Percentiles rank a stretch among this genome's conserved stretches.
Conservation (phyloP, 2,113 vertebrate species). For the Rhinopomastus cyanomelas region DNA sequence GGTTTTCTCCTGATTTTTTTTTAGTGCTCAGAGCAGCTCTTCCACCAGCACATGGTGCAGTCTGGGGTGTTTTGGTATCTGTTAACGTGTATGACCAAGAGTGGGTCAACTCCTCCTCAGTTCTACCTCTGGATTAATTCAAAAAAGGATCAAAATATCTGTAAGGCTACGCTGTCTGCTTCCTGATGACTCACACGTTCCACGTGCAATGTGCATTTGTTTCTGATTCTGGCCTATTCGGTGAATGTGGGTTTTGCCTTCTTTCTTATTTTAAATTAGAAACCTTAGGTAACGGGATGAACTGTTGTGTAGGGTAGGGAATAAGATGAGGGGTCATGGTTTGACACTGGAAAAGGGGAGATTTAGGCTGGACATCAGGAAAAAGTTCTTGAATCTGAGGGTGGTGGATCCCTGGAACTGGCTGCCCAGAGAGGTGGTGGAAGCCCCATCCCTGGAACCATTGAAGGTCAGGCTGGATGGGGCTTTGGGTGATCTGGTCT, state of each 20-base stretch:
- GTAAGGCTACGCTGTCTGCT: background rate
- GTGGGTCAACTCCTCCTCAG: background rate
- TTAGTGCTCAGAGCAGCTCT: background rate
- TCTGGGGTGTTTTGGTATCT: background rate
- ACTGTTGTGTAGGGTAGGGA: too few species aligned
- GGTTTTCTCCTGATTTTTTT: too few species aligned
- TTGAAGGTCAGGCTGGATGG: too few species aligned
- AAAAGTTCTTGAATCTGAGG: too few species aligned
- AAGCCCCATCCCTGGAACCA: too few species aligned
- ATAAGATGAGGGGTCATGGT: too few species aligned
- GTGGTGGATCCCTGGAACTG: too few species aligned
- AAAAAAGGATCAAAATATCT: slow-evolving; percentile 24
- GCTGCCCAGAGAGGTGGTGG: too few species aligned
- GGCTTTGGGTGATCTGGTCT: too few species aligned
- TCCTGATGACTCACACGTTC: background rate
- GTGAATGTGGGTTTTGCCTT: background rate
- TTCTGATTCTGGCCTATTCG: background rate
- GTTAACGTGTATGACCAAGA: background rate
- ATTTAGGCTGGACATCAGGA: too few species aligned
- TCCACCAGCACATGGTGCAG: background rate
- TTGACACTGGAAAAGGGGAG: too few species aligned
- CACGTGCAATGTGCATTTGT: background rate
- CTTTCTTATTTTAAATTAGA: background rate
- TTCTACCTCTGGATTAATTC: background rate
- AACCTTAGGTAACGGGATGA: background rate